phyloP scores from a whole-genome alignment of 2,888 invertebrate species.

The Argynnis bischoffii region DNA sequence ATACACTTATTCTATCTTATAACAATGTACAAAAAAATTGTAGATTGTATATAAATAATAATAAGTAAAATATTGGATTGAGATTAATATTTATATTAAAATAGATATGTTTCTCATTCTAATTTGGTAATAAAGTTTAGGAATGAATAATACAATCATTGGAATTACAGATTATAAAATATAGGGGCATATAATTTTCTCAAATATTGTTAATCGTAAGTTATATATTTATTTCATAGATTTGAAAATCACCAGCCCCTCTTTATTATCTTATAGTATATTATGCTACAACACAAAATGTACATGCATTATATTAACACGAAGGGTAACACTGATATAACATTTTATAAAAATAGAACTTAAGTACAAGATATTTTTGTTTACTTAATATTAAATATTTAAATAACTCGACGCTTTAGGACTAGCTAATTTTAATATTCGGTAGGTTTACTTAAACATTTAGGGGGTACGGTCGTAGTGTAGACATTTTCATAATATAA shows the following conservation, averaged over 20 bases:
- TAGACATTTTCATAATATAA: too few species aligned
- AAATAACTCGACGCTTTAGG: not conserved
- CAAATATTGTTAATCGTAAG: too few species aligned
- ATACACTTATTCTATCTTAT: not conserved
- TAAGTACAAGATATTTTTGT: slow-evolving; percentile 8
- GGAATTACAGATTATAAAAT: not conserved
- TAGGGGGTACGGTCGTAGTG: too few species aligned
- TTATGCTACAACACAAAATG: not conserved
- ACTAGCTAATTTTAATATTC: not conserved
- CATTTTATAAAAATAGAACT: slow-evolving; percentile 2
- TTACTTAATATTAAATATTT: slow-evolving; percentile 1
- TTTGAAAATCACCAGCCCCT: not conserved
- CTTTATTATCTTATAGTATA: not conserved
- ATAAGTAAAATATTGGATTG: not conserved
- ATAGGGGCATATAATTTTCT: not conserved
- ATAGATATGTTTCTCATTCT: too few species aligned
- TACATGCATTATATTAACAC: not conserved
- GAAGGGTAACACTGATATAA: not conserved
- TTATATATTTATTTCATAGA: not conserved
- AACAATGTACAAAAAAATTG: not conserved
- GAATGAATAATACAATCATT: slow-evolving; percentile 7
- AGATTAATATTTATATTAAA: too few species aligned
- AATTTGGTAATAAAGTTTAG: slow-evolving; percentile 1
- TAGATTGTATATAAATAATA: slow-evolving; percentile 16
- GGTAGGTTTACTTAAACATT: too few species aligned